Evolutionary conservation across 2,888 invertebrate species (phyloP).

Genomic region (Formica aserva): DNA sequence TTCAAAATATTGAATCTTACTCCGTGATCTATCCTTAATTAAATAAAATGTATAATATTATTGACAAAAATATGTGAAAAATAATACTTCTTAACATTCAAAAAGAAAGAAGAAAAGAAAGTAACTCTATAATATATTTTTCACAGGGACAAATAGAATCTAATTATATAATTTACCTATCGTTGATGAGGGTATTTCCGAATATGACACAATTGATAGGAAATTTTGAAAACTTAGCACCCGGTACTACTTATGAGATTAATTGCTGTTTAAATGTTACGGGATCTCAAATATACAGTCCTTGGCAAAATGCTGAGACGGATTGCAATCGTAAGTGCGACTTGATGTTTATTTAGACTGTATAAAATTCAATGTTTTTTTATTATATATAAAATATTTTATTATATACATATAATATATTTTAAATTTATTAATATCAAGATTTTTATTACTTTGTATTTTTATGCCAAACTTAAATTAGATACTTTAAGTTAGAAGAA

Average conservation of each 20-base stretch:
- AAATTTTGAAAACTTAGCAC: slow-evolving; percentile 45
- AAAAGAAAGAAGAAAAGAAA: background rate
- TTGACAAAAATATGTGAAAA: background rate
- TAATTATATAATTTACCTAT: too few species aligned
- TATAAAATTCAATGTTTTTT: background rate
- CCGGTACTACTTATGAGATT: slow-evolving; percentile 64
- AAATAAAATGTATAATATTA: background rate
- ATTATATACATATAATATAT: too few species aligned
- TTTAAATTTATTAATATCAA: background rate
- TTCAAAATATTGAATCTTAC: background rate
- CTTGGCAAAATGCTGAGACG: slow-evolving; percentile 59
- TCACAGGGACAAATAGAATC: background rate
- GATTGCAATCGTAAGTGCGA: slow-evolving; percentile 65
- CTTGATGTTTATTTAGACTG: background rate
- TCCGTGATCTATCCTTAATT: background rate
- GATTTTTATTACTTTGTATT: background rate
- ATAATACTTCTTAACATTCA: background rate
- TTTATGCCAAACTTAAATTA: background rate
- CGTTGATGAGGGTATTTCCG: background rate
- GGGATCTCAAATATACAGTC: background rate
- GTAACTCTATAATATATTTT: background rate
- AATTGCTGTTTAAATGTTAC: slow-evolving; percentile 9
- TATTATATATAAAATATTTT: too few species aligned
- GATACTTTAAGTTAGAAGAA: background rate
- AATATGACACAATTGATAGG: slow-evolving; percentile 45